These are phyloP conservation scores for Drosophila tripunctata DNA, from an alignment of 2,888 invertebrate genomes.

Conservation along the genomic window DNA sequence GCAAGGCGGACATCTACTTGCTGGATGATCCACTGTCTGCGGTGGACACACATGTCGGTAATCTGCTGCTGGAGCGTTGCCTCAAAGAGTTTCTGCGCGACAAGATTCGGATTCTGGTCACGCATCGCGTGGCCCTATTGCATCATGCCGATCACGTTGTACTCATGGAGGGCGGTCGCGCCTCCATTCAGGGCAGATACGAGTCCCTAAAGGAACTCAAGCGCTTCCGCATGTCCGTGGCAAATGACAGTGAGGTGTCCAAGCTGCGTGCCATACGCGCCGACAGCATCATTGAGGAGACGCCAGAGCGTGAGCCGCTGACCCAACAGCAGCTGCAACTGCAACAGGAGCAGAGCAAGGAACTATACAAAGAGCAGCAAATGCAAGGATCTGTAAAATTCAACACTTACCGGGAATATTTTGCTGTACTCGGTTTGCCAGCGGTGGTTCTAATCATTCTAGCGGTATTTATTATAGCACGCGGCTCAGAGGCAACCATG, in stretches of 20 bases:
- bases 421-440: constrained; percentile 85
- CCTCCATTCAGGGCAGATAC: constrained; percentile 81
- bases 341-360: constrained; percentile 83
- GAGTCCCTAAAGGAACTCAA: constrained; percentile 85
- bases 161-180: constrained; percentile 85
- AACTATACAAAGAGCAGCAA: constrained; percentile 85
- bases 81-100: constrained; percentile 86
- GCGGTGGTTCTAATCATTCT: constrained; percentile 76
- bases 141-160: constrained; percentile 86
- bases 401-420: constrained; percentile 86
- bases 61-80: constrained; percentile 89
- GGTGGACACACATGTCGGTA: constrained; percentile 90
- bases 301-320: constrained; percentile 60
- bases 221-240: constrained; percentile 84
- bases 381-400: constrained; percentile 87
- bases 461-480: constrained; percentile 86
- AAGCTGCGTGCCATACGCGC: constrained; percentile 60
- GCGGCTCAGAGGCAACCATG: constrained; percentile 87
- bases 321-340: constrained; percentile 86
- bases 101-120: constrained; percentile 89
- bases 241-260: constrained; percentile 72
- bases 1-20: constrained; percentile 90
- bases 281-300: constrained; percentile 74
- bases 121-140: constrained; percentile 88
- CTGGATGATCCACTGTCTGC: constrained; percentile 92